Percentiles rank a stretch among this genome's conserved stretches.
These are phyloP conservation scores for Cathartes aura DNA, from an alignment of 2,113 vertebrate species.

Conservation along the genomic window DNA sequence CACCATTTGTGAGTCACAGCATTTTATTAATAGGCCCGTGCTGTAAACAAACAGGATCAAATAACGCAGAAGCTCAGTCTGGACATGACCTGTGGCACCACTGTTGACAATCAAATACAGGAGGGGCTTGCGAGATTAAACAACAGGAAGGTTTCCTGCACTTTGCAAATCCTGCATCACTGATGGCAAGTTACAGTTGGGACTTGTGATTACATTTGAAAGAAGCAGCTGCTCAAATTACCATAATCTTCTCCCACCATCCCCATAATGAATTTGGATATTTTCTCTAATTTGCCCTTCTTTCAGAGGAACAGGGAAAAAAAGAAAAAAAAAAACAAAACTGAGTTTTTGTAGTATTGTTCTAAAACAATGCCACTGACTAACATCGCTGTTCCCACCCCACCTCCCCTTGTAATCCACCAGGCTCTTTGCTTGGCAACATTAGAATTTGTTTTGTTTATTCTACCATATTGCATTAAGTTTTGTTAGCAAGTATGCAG, in stretches of 20 bases:
- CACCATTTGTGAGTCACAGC: not conserved
- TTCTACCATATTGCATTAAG: not conserved
- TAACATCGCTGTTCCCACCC: not conserved
- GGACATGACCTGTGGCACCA: not conserved
- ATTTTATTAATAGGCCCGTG: not conserved
- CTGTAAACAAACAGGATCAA: not conserved
- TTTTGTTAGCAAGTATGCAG: not conserved
- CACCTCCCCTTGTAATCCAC: not conserved
- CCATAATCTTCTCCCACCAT: not conserved
- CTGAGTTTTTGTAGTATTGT: not conserved
- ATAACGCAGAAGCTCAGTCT: not conserved
- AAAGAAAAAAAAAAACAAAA: not conserved
- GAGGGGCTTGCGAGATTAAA: not conserved
- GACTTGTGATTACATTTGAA: not conserved
- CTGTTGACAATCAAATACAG: not conserved
- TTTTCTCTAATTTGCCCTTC: not conserved
- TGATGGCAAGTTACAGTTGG: not conserved
- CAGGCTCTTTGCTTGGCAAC: not conserved
- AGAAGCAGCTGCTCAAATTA: not conserved
- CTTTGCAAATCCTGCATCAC: not conserved
- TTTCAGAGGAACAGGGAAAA: not conserved
- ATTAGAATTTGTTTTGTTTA: not conserved
- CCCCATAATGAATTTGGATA: not conserved
- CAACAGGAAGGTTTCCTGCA: not conserved
- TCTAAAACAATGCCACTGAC: constrained; percentile 22